phyloP scores from a whole-genome alignment of 2,113 vertebrate genomes.

The Corythornis vintsioides region DNA sequence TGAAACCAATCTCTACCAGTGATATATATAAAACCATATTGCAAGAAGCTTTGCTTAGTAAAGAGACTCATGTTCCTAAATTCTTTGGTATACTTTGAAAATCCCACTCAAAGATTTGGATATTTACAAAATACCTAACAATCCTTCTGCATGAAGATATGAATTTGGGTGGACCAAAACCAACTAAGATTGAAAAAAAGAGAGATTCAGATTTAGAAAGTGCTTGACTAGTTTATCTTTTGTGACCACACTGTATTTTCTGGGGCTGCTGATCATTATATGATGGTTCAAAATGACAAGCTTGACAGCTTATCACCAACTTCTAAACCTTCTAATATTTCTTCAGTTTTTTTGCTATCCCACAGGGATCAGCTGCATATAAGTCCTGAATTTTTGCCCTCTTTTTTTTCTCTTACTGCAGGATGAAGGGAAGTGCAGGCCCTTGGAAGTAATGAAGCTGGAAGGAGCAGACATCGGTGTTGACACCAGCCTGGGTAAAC shows the following conservation, averaged over 20 bases:
- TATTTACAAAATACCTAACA: neutral
- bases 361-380: neutral
- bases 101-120: neutral
- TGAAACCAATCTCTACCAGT: neutral
- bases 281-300: neutral
- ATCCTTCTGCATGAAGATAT: neutral
- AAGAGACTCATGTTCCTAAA: neutral
- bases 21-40: neutral
- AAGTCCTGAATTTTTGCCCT: neutral
- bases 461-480: conserved; percentile 86
- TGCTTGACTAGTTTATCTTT: neutral
- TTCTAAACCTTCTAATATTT: neutral
- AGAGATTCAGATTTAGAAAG: neutral
- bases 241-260: neutral
- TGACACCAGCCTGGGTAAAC: conserved; percentile 86
- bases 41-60: neutral
- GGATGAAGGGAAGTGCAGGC: conserved; percentile 87
- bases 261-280: neutral
- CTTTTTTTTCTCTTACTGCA: conserved; percentile 52
- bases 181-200: neutral
- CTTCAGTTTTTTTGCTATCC: neutral
- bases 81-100: neutral
- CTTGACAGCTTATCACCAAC: neutral
- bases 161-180: neutral
- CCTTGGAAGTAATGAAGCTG: conserved; percentile 81